phyloP scores from a whole-genome alignment of 1,140 invertebrate species.

The Phymorhynchus buccinoides region DNA sequence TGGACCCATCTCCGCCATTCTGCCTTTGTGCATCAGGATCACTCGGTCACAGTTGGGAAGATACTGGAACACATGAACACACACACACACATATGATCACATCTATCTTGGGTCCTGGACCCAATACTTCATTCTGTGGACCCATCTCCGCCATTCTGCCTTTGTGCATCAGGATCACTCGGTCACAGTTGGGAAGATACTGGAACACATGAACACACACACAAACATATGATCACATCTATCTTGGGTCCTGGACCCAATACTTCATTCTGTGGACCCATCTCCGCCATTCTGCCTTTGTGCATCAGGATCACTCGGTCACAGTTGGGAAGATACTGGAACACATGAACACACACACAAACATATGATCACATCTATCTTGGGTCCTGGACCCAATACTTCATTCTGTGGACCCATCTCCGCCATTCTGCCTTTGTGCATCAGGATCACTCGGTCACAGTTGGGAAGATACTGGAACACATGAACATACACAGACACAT shows the following conservation, averaged over 20 bases:
- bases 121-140: slow-evolving; percentile 65
- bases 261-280: slow-evolving; percentile 67
- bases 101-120: too few species aligned
- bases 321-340: slow-evolving; percentile 71
- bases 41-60: slow-evolving; percentile 77
- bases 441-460: slow-evolving; percentile 77
- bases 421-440: slow-evolving; percentile 70
- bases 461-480: slow-evolving; percentile 70
- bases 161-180: slow-evolving; percentile 77
- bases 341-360: too few species aligned
- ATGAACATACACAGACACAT: too few species aligned
- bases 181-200: slow-evolving; percentile 73
- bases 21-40: slow-evolving; percentile 72
- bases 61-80: too few species aligned
- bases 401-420: slow-evolving; percentile 69
- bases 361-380: too few species aligned
- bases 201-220: too few species aligned
- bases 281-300: slow-evolving; percentile 68
- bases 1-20: slow-evolving; percentile 68
- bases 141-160: slow-evolving; percentile 70
- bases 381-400: slow-evolving; percentile 62
- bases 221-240: too few species aligned
- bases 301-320: slow-evolving; percentile 78
- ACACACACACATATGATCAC: too few species aligned
- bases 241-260: slow-evolving; percentile 61